Evolutionary conservation across 2,113 vertebrate genomes (phyloP), one percentile per base, ranked within the genome.

Genomic region (Callipepla californica): DNA sequence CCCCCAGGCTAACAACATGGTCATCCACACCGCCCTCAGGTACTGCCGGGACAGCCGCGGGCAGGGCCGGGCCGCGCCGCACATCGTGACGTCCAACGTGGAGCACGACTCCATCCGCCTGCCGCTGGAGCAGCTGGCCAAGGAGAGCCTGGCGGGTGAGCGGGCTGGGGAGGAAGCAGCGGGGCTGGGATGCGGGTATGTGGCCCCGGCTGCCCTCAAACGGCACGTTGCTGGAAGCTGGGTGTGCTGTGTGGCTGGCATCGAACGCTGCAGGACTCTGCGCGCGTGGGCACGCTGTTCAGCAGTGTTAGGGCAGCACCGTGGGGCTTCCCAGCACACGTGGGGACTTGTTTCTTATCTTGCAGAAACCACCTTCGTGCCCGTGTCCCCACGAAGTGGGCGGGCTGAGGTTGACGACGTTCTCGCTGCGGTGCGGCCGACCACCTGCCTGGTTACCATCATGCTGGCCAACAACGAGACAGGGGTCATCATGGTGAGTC

Each of bases 401-500:
- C 97, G 28, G 30, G 98, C 97, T 4, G 98, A 99, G 89, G 98
- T 97, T 7, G 98, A 98, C 0, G 98, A 99, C 23, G 19, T 99
- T 40, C 80, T 99, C 2, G 97, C 98, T 0, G 97, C 98, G 0
- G 42, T 99, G 78, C 97, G 98, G 67, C 98, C 98, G 0, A 97
- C 97, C 97, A 99, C 99, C 1, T 99, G 99, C 96, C 98, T 99
- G 6, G 96, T 99, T 92, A 99, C 98, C 28, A 18, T 99, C 88
- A 99, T 99, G 99, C 74, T 99, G 96, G 99, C 99, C 87, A 99
- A 99, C 93, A 99, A 99, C 0, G 99, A 99, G 97, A 99, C 99
- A 0, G 99, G 99, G 2, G 92, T 99, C 61, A 63, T 99, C 90
- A 99, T 99, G 99, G 99, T 99, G 95, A 98, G 97, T 44, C 59